Percentiles rank a stretch among this genome's conserved stretches.
phyloP scores from a whole-genome alignment of 2,888 invertebrate species.

The Agriopis leucophaearia region DNA sequence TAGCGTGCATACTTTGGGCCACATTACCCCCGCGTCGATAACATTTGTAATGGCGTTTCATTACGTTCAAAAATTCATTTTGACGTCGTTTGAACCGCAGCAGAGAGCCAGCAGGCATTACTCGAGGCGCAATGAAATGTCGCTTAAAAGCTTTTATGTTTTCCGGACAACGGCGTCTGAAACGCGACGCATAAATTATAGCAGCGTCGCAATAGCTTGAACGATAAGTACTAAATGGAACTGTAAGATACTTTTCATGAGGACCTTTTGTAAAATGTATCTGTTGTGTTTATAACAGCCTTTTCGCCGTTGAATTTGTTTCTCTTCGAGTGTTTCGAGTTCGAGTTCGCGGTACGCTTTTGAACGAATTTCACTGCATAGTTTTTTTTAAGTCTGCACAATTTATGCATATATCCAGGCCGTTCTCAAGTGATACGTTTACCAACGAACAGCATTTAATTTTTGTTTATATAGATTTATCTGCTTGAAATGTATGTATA shows the following conservation, averaged over 20 bases:
- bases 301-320: conserved; percentile 4
- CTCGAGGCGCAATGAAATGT: conserved; percentile 58
- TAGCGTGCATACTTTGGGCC: no score
- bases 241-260: conserved; percentile 29
- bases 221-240: conserved; percentile 42
- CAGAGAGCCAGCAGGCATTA: conserved; percentile 64
- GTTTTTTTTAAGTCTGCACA: background rate
- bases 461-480: background rate
- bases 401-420: background rate
- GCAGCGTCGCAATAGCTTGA: conserved; percentile 31
- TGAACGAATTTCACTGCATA: background rate
- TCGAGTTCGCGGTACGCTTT: background rate
- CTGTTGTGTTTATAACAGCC: conserved; percentile 19
- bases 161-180: conserved; percentile 66
- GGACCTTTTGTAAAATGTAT: conserved; percentile 29
- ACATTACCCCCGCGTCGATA: conserved; percentile 39
- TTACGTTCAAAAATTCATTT: conserved; percentile 60
- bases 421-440: no score
- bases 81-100: conserved; percentile 66
- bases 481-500: background rate
- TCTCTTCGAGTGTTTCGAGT: background rate
- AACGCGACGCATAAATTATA: conserved; percentile 51
- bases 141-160: conserved; percentile 75
- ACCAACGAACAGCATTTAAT: no score
- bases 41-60: conserved; percentile 53